These are phyloP conservation scores for Parotocinclus haroldoi DNA, from an alignment of 2,797 vertebrate species.

Conservation along the genomic window DNA sequence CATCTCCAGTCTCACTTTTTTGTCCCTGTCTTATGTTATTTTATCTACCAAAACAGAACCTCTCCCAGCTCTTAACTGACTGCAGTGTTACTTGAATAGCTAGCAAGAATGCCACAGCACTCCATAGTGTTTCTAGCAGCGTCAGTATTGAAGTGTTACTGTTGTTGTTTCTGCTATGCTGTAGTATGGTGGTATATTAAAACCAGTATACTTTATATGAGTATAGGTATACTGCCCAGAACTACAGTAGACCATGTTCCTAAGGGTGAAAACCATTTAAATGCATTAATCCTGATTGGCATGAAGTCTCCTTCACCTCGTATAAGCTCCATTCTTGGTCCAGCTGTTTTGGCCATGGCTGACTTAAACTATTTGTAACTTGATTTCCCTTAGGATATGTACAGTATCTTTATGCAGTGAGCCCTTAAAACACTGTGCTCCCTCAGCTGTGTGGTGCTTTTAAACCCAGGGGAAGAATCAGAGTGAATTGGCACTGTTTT, in stretches of 20 bases:
- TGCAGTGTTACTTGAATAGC: no score
- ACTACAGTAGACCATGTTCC: neutral
- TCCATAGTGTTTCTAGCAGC: no score
- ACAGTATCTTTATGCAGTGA: conserved; percentile 32
- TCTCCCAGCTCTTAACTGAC: no score
- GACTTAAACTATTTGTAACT: conserved; percentile 44
- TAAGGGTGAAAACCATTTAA: neutral
- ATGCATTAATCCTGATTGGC: conserved; percentile 43
- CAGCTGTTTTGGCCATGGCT: conserved; percentile 42
- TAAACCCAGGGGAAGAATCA: conserved; percentile 1
- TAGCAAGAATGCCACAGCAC: no score
- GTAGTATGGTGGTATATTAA: no score
- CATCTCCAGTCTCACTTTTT: no score
- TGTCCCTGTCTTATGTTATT: no score
- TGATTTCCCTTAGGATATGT: conserved; percentile 46
- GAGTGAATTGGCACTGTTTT: conserved; percentile 2
- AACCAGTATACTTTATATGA: no score
- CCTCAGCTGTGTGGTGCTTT: conserved; percentile 24
- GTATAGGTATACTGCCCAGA: no score
- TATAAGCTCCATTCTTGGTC: conserved; percentile 41
- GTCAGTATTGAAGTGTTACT: no score
- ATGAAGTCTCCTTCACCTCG: conserved; percentile 31
- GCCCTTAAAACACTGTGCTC: conserved; percentile 14
- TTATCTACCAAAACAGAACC: no score
- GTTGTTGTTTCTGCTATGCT: no score